Conservation (phyloP, 2,113 vertebrate species). For the Antechinus flavipes region DNA sequence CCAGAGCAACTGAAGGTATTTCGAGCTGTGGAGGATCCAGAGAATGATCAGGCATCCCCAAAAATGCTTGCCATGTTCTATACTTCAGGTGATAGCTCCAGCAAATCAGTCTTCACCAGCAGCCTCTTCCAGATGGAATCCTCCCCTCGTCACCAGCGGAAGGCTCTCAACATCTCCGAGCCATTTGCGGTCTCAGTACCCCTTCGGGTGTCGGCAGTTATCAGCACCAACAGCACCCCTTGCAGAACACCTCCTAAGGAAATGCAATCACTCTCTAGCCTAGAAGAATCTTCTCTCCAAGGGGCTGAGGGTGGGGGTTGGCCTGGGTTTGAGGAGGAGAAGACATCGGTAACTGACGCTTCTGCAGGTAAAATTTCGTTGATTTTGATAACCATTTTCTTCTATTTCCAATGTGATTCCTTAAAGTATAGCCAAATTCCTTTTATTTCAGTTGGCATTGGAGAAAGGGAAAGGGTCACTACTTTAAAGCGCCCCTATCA, state of each 20-base stretch:
- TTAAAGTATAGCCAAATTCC: neutral
- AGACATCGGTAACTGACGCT: constrained; percentile 45
- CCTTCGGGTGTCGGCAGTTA: constrained; percentile 94
- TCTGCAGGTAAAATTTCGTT: constrained; percentile 51
- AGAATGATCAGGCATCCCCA: constrained; percentile 90
- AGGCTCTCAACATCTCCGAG: constrained; percentile 97
- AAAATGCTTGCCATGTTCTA: constrained; percentile 96
- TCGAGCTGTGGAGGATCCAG: constrained; percentile 88
- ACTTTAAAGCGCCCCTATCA: neutral
- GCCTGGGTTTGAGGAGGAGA: constrained; percentile 73
- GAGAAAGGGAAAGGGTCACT: neutral
- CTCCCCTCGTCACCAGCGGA: constrained; percentile 93
- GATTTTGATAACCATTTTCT: neutral
- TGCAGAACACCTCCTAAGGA: constrained; percentile 91
- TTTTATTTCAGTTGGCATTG: neutral
- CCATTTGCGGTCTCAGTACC: constrained; percentile 97
- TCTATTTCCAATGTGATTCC: neutral
- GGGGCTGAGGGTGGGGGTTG: constrained; percentile 71
- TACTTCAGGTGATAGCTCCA: constrained; percentile 85
- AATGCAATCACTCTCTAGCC: constrained; percentile 84
- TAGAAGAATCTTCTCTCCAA: constrained; percentile 85
- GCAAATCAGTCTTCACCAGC: constrained; percentile 89
- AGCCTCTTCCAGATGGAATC: constrained; percentile 95
- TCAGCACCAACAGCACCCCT: constrained; percentile 96
- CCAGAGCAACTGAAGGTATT: constrained; percentile 98